Base-by-base conservation (phyloP, 2,888 invertebrate species). In the Mycalesis mineus region DNA sequence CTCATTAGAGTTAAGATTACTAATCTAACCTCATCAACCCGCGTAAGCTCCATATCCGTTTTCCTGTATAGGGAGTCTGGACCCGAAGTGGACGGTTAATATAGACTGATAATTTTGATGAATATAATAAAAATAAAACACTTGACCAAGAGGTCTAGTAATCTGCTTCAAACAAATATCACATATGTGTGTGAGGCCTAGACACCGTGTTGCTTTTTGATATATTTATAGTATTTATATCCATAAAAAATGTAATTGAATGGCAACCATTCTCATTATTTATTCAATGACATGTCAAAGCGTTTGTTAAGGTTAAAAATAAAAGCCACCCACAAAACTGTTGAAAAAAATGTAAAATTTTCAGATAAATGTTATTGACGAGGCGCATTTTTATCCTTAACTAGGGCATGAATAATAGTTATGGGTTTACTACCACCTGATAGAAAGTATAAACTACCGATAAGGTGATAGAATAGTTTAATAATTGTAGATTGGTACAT, bases 261-360 rank as follows among this genome's bases (percentile, higher is more conserved):
- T 22, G 42, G 42, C 42, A 22, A 22, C 7, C 42, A 42, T 28
- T 9, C 41, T 41, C 42, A 42, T 22, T 42, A 42, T 22, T 42
- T 42, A 42, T 42, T 42, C 22, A 42, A 42, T 42, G 42, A 42
- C 42, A 42, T n/a, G 42, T 42, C 42, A 42, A 22, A 42, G 42
- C 22, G 11, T 42, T 42, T 28, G 22, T 42, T 1, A 42, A 11
- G 22, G 9, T 11, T 42, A 11, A 42, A 42, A 42, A 42, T 28
- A 42, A 28, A 42, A 42, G n/a, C 22, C 11, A n/a, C n/a, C 2
- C 22, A n/a, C 22, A 7, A 22, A 3, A 5, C 17, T 1, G 22
- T n/a, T 5, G 22, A 5, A 11, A 42, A 42, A 28, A 39, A 14
- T 13, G 5, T 39, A 4, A 14, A 1, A 9, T 39, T 42, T 41